phyloP scores from a whole-genome alignment of 2,797 vertebrate species.

The Epinephelus malabaricus region DNA sequence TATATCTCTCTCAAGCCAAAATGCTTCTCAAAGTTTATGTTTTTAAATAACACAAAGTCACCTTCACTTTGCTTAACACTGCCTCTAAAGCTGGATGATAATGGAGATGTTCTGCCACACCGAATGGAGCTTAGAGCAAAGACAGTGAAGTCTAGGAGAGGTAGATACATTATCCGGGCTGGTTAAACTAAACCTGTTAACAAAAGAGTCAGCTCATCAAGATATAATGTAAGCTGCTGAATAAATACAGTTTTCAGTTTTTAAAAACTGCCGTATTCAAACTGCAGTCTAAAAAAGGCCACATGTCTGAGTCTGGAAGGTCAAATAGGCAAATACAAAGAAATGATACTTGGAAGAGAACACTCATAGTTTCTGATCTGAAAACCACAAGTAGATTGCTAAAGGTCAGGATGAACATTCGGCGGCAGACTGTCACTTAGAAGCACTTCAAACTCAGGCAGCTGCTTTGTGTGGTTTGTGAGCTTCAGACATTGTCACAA shows the following conservation, averaged over 20 bases:
- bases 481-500: not conserved
- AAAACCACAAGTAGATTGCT: slow-evolving; percentile 44
- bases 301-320: slow-evolving; percentile 25
- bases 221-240: slow-evolving; percentile 8
- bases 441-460: not conserved
- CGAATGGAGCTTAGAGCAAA: slow-evolving; percentile 15
- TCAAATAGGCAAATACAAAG: slow-evolving; percentile 23
- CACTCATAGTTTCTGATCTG: slow-evolving; percentile 26
- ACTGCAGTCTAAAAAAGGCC: slow-evolving; percentile 6
- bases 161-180: not conserved
- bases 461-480: not conserved
- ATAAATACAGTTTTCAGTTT: not conserved
- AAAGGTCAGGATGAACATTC: slow-evolving; percentile 55
- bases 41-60: slow-evolving; percentile 65
- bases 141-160: not conserved
- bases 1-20: slow-evolving; percentile 47
- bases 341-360: slow-evolving; percentile 27
- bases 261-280: not conserved
- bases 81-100: slow-evolving; percentile 51
- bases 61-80: slow-evolving; percentile 55
- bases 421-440: slow-evolving; percentile 8
- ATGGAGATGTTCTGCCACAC: slow-evolving; percentile 45
- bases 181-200: slow-evolving; percentile 13
- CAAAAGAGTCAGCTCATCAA: slow-evolving; percentile 8
- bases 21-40: slow-evolving; percentile 59